A percentile compares a stretch with the other conserved stretches of the same genome.
Evolutionary conservation across 2,113 vertebrate species (phyloP).

Genomic region (Sphaerodactylus townsendi): DNA sequence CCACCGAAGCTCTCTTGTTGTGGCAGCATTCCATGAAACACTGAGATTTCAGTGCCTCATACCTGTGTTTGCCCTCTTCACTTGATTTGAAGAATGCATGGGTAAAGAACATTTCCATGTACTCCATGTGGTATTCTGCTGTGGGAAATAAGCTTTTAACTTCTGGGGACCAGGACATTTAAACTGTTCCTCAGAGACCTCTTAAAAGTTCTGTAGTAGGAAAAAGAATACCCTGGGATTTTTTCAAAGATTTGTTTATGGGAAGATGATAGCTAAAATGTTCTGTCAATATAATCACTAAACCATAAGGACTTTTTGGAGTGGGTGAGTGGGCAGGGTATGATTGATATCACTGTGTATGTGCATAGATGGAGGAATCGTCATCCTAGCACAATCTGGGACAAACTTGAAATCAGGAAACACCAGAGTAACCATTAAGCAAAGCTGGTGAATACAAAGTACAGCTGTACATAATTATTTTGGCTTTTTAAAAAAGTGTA

Average conservation of each 20-base stretch:
- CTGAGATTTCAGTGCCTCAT: neutral
- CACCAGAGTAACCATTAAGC: neutral
- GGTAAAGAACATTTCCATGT: neutral
- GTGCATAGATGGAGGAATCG: neutral
- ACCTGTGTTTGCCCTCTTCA: neutral
- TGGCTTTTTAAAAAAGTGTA: too few species aligned
- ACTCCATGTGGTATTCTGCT: too few species aligned
- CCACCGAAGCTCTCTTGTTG: neutral
- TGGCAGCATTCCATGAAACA: conserved; percentile 31
- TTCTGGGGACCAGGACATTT: too few species aligned
- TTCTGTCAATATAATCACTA: neutral
- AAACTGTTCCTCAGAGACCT: neutral
- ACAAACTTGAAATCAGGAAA: neutral
- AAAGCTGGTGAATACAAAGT: neutral
- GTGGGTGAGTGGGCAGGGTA: too few species aligned
- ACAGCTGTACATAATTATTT: too few species aligned
- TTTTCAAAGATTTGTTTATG: neutral
- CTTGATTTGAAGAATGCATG: neutral
- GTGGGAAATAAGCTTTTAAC: too few species aligned
- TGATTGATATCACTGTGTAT: neutral
- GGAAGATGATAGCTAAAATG: neutral
- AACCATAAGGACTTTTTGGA: neutral
- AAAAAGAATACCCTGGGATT: neutral
- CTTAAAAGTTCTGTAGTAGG: neutral
- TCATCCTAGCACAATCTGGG: neutral